Percentiles rank a stretch among this genome's conserved stretches.
phyloP scores from a whole-genome alignment of 2,797 vertebrate species.

The Sparus aurata region DNA sequence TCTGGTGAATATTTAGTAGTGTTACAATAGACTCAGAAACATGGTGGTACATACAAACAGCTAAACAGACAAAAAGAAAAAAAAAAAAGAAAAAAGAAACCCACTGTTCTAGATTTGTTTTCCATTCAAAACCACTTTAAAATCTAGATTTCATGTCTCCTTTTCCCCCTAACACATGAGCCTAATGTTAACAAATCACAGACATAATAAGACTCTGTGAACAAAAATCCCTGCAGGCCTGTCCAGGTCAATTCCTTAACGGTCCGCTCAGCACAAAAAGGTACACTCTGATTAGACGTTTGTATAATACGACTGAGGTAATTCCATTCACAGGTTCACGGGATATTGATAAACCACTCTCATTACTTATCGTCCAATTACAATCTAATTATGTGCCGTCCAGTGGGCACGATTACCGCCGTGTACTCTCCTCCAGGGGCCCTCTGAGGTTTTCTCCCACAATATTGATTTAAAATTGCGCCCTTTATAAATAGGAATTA shows the following conservation, averaged over 20 bases:
- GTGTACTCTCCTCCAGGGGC: constrained; percentile 80
- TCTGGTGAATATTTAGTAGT: constrained; percentile 1
- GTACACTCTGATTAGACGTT: constrained; percentile 82
- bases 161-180: constrained; percentile 31
- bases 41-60: neutral
- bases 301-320: constrained; percentile 78
- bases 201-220: constrained; percentile 59
- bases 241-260: constrained; percentile 79
- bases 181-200: constrained; percentile 51
- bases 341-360: constrained; percentile 86
- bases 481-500: constrained; percentile 74
- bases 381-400: constrained; percentile 85
- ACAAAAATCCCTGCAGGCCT: constrained; percentile 71
- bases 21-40: constrained; percentile 2
- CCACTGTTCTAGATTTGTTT: constrained; percentile 30
- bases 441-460: constrained; percentile 63
- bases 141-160: constrained; percentile 40
- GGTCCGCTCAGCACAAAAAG: constrained; percentile 79
- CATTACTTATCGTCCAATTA: constrained; percentile 87
- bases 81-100: neutral
- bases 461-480: constrained; percentile 80
- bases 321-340: constrained; percentile 83
- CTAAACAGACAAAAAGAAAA: constrained; percentile 21
- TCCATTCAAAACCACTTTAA: constrained; percentile 17
- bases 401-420: constrained; percentile 79